Evolutionary conservation across 2,888 invertebrate species (phyloP), one percentile per base, ranked within the genome.

Genomic region (Lithosia quadra): DNA sequence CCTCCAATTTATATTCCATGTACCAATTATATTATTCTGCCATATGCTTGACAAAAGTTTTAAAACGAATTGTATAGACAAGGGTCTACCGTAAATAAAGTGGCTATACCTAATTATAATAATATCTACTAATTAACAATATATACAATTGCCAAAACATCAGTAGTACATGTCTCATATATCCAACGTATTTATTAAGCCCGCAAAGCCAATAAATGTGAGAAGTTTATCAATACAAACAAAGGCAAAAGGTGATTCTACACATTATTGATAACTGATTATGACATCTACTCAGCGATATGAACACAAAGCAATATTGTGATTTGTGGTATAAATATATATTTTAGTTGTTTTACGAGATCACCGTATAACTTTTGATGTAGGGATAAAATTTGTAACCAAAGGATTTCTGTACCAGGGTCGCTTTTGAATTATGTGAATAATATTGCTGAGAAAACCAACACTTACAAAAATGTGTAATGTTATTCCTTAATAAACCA

Each of bases 1-100:
- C 43, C 58, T 49, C n/a, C 53, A 65, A 65, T 69, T 58, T 71
- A 67, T 69, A 70, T 73, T 66, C 70, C 63, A 66, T 70, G 60
- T 64, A 34, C 59, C 33, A 55, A 68, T 56, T 65, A 69, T 28
- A 74, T 74, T 77, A 64, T 70, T 67, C 68, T 18, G 36, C 15
- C 68, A 65, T 59, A 49, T 39, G 24, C 34, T 69, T 73, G 67
- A 33, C 24, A n/a, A 59, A 33, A 43, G 36, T 61, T 21, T 36
- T 56, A 33, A 43, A 43, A 62, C 13, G n/a, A 33, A 49, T 49
- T 53, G 22, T 24, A 60, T 21, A 36, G 36, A 60, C 39, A 39
- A 21, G 13, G 13, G 22, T 15, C 15, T 24, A 2, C 3, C 15
- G 22, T 22, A 36, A 60, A 60, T 15, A 36, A 13, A 34, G 8